Conservation (phyloP, 92 coral and sea anemone species). For the Palythoa grandis region DNA sequence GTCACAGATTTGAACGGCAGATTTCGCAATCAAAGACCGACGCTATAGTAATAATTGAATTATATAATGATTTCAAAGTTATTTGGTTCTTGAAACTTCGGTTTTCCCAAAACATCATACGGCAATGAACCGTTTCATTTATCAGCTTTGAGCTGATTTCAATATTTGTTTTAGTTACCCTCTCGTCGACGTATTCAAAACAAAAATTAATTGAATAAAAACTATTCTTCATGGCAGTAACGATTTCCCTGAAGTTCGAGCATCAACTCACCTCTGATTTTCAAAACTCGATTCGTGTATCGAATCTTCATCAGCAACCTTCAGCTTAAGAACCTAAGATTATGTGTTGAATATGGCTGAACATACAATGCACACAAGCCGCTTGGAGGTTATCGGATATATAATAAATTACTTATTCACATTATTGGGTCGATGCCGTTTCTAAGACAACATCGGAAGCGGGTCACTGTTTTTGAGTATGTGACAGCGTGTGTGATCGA, state of each 20-base stretch:
- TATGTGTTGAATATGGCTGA: background rate
- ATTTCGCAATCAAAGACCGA: no score
- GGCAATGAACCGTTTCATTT: no score
- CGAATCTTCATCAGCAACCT: background rate
- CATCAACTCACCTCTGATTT: slow-evolving; percentile 16
- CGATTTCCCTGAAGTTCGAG: background rate
- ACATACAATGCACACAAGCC: background rate
- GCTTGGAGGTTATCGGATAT: background rate
- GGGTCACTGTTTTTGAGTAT: background rate
- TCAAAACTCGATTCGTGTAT: background rate
- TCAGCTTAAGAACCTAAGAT: background rate
- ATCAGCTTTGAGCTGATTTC: no score
- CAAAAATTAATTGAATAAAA: background rate
- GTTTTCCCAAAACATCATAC: no score
- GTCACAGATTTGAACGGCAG: background rate
- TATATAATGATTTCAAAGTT: no score
- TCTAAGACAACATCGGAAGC: slow-evolving; percentile 42
- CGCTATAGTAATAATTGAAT: no score
- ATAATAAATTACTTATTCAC: slow-evolving; percentile 14
- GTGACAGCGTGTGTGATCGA: background rate
- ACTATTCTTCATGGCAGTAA: background rate
- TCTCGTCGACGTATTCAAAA: background rate
- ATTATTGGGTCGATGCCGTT: slow-evolving; percentile 24
- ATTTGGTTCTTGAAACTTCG: no score
- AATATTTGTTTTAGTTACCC: no score